Percentiles rank a stretch among this genome's conserved stretches.
Evolutionary conservation across 2,888 invertebrate genomes (phyloP).

Genomic region (Cerceris ruficornis): DNA sequence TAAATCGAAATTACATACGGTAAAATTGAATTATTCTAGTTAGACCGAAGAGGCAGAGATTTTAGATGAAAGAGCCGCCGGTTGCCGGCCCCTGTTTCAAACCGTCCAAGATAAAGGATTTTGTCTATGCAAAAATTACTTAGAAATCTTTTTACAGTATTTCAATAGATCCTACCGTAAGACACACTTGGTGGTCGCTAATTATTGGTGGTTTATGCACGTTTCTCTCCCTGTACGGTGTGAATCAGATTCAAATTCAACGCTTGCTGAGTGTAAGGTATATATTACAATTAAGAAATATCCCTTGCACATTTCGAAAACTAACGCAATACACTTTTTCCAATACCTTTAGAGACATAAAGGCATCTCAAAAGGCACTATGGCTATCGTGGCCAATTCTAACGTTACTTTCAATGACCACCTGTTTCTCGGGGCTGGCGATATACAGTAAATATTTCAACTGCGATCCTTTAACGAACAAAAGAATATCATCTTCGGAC

Average conservation of each 20-base stretch:
- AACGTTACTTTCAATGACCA: conserved; percentile 87
- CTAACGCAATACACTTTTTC: not conserved
- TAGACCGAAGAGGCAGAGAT: too few species aligned
- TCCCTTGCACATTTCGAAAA: not conserved
- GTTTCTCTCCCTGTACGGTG: conserved; percentile 91
- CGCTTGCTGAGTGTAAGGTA: conserved; percentile 87
- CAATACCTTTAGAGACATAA: conserved; percentile 82
- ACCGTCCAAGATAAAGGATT: not conserved
- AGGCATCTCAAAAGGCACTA: conserved; percentile 87
- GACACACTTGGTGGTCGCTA: conserved; percentile 93
- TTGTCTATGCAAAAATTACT: not conserved
- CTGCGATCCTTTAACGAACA: conserved; percentile 89
- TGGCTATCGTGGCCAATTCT: conserved; percentile 93
- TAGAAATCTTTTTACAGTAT: conserved; percentile 83
- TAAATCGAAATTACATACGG: too few species aligned
- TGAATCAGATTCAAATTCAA: conserved; percentile 93
- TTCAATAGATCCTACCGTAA: conserved; percentile 89
- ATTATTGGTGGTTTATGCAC: conserved; percentile 91
- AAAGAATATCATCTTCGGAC: conserved; percentile 86
- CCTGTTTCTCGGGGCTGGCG: conserved; percentile 87
- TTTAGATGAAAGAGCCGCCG: too few species aligned
- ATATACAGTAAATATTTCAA: conserved; percentile 92
- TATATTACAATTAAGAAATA: conserved; percentile 19
- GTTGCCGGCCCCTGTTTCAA: too few species aligned
- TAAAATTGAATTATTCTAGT: too few species aligned